Evolutionary conservation across 1,140 invertebrate species (phyloP), one percentile per base, ranked within the genome.

Genomic region (Pseudomyrmex concolor): DNA sequence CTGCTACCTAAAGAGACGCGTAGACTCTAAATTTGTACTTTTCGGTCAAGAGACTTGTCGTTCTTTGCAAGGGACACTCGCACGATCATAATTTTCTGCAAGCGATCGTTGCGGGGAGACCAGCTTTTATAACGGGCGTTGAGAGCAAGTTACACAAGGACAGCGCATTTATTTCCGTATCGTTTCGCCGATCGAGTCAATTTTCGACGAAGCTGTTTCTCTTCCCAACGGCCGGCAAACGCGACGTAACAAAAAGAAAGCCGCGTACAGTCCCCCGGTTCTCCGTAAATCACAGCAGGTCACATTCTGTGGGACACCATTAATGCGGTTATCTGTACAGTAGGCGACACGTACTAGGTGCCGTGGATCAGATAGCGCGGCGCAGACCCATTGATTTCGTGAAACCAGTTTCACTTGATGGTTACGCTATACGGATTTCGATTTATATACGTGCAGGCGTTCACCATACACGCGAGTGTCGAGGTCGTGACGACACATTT

Each of bases 301-400:
- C 73, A 78, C 74, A 87, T 85, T 74, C 87, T 84, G 59, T 25
- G 76, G 59, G 67, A 70, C 83, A 74, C 83, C 87, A 89, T 89
- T 89, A 88, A 85, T 85, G 80, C 73, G 87, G 84, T 87, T 87
- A 86, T 88, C 87, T 83, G 74, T 74, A 88, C 84, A 73, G 87
- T 88, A 86, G 84, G 84, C 85, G 87, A 88, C 87, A 77, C 86
- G 82, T 72, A 77, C 70, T 77, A 85, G 71, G 80, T 83, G 84
- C 45, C 86, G 84, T 80, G 87, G 51, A 89, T 85, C 84, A 83
- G 77, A 88, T 87, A 89, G 67, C 76, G 50, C 66, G 68, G 19
- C 34, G 34, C 77, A 13, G 60, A 60, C 86, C 87, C 86, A 88
- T 89, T 89, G 87, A 89, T 89, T 89, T 86, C 70, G 34, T 43